Conservation (phyloP, 2,888 invertebrate species). For the Archaeoteleia sp. region DNA sequence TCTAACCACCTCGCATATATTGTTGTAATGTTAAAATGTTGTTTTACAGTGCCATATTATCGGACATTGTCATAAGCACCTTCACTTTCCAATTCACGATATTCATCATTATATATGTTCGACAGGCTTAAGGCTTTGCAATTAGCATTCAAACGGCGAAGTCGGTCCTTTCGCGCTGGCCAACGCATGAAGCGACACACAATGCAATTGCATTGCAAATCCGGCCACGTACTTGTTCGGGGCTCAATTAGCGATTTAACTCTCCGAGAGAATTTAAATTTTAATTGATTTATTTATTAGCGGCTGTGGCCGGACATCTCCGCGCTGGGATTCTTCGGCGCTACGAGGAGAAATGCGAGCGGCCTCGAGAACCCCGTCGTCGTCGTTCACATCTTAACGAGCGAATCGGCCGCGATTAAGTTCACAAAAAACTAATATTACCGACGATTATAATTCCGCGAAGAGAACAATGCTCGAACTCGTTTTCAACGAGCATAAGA, state of each 20-base stretch:
- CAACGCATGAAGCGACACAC: conserved; percentile 46
- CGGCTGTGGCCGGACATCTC: conserved; percentile 51
- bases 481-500: conserved; percentile 54
- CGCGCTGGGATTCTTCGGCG: conserved; percentile 60
- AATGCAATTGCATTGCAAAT: conserved; percentile 61
- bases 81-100: conserved; percentile 38
- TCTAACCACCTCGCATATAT: no score
- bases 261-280: conserved; percentile 65
- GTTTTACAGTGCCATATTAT: no score
- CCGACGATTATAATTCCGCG: conserved; percentile 61
- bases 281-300: conserved; percentile 68
- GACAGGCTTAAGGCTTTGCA: conserved; percentile 40
- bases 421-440: conserved; percentile 67
- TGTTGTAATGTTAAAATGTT: no score
- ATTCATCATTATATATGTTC: conserved; percentile 35
- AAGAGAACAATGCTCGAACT: conserved; percentile 58
- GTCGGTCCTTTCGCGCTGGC: conserved; percentile 39
- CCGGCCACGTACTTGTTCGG: conserved; percentile 63
- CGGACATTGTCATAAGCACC: conserved; percentile 8
- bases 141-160: conserved; percentile 59
- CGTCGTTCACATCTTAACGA: conserved; percentile 62
- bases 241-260: conserved; percentile 66
- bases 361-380: conserved; percentile 45
- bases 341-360: conserved; percentile 68
- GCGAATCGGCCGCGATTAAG: conserved; percentile 61